Evolutionary conservation across 2,797 vertebrate species (phyloP), one percentile per base, ranked within the genome.

Genomic region (Meriones psammophilus): DNA sequence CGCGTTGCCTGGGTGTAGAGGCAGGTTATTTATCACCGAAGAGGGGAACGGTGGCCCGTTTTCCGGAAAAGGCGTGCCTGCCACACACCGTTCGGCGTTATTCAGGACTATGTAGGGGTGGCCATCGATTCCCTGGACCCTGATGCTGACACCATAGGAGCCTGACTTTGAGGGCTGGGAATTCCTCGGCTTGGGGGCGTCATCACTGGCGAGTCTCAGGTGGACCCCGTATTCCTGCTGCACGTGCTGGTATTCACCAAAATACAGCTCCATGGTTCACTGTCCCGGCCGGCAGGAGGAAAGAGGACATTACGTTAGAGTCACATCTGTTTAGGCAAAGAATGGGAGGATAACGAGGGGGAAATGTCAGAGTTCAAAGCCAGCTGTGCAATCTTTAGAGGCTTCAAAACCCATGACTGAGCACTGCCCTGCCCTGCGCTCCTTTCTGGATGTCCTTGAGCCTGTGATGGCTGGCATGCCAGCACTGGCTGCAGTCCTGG

Each of bases 51-150:
- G 91, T 56, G 97, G 96, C 2, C 98, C 97, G 3, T 97, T 97
- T 96, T 97, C 98, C 80, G 98, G 10, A 92, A 97, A 89, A 94
- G 96, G 15, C 1, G 88, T 36, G 71, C 97, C 98, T 58, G 98
- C 87, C 39, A 98, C 96, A 78, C 97, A 98, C 22, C 98, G 98
- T 88, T 99, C 99, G 1, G 99, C 99, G 96, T 99, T 99, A 98
- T 99, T 99, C 91, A 99, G 99, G 74, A 99, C 99, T 8, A 99
- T 99, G 83, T 99, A 99, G 1, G 99, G 99, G 97, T 99, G 99
- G 58, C 99, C 99, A 84, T 99, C 99, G 3, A 99, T 99, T n/a
- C 99, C 99, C 98, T 99, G 99, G 42, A 99, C 99, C 87, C 99
- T 98, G 97, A 99, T 99, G 97, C 99, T 99, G 97, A 99, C 99